Evolutionary conservation across 2,797 vertebrate species (phyloP).

Genomic region (Rhynchonycteris naso): DNA sequence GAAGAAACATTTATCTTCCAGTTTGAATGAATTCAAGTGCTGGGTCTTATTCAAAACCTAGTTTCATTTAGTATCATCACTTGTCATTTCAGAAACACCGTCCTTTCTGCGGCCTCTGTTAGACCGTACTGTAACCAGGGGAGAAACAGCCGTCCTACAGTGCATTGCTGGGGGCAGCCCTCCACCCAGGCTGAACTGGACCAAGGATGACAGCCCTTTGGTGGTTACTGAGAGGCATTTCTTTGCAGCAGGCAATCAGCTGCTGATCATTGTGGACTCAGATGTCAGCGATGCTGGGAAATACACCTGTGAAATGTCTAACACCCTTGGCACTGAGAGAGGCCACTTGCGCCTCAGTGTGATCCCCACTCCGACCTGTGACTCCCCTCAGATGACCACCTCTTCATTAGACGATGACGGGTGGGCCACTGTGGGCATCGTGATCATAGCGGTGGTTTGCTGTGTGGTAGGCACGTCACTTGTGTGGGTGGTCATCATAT

Average conservation of each 20-base stretch:
- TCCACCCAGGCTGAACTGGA: conserved; percentile 95
- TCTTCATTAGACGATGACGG: conserved; percentile 90
- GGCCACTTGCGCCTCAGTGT: conserved; percentile 93
- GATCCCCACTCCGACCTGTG: conserved; percentile 94
- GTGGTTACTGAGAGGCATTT: conserved; percentile 96
- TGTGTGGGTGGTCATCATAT: conserved; percentile 99
- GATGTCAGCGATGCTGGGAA: conserved; percentile 93
- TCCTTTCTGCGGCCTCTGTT: conserved; percentile 94
- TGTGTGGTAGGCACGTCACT: conserved; percentile 98
- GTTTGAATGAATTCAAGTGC: neutral
- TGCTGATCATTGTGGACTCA: conserved; percentile 96
- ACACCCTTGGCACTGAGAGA: conserved; percentile 94
- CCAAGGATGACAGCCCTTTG: conserved; percentile 95
- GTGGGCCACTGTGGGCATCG: conserved; percentile 97
- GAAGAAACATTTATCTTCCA: neutral
- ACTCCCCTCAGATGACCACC: conserved; percentile 89
- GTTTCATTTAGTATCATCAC: neutral
- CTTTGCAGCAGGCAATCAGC: conserved; percentile 96
- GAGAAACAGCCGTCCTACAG: conserved; percentile 96
- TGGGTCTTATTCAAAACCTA: neutral
- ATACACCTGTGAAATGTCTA: conserved; percentile 98
- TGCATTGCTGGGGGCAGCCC: conserved; percentile 97
- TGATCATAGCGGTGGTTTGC: conserved; percentile 98
- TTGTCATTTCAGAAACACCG: conserved; percentile 93
- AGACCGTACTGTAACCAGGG: conserved; percentile 94